Conservation (phyloP, 2,113 vertebrate genomes). For the Verasper variegatus region DNA sequence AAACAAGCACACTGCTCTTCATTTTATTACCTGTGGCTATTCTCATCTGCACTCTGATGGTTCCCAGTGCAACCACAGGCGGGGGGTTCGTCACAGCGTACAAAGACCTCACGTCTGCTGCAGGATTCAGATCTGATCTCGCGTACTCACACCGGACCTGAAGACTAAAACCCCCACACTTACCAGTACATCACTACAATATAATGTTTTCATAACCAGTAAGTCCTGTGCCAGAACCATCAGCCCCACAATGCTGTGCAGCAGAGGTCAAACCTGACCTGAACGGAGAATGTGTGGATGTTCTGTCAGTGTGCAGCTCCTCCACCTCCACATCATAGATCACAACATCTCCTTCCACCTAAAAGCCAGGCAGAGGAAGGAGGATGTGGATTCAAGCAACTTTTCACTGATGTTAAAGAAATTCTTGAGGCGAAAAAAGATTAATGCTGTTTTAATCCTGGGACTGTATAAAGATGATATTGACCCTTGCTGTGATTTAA, state of each 20-base stretch:
- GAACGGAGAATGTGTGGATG: constrained; percentile 34
- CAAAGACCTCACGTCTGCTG: constrained; percentile 37
- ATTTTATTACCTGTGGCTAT: constrained; percentile 71
- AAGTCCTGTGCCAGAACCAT: too few relatives aligned
- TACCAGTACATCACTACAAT: neutral
- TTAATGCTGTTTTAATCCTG: too few relatives aligned
- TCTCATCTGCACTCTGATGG: constrained; percentile 72
- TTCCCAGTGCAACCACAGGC: constrained; percentile 64
- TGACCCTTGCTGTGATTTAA: too few relatives aligned
- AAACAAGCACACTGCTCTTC: neutral
- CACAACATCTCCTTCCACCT: constrained; percentile 56
- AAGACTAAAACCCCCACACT: constrained; percentile 40
- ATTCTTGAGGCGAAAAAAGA: too few relatives aligned
- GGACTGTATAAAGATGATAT: too few relatives aligned
- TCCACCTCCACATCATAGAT: constrained; percentile 74
- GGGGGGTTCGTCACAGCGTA: constrained; percentile 60
- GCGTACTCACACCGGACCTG: constrained; percentile 71
- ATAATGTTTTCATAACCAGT: neutral
- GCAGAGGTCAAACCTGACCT: constrained; percentile 32
- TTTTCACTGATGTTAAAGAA: too few relatives aligned
- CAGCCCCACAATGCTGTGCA: neutral
- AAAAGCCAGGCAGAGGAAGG: neutral
- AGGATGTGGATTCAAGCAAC: neutral
- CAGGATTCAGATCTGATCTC: constrained; percentile 19
- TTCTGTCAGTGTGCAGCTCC: constrained; percentile 2